A percentile compares a stretch with the other conserved stretches of the same genome.
Evolutionary conservation across 2,888 invertebrate species (phyloP).

Genomic region (Caenorhabditis auriculariae): DNA sequence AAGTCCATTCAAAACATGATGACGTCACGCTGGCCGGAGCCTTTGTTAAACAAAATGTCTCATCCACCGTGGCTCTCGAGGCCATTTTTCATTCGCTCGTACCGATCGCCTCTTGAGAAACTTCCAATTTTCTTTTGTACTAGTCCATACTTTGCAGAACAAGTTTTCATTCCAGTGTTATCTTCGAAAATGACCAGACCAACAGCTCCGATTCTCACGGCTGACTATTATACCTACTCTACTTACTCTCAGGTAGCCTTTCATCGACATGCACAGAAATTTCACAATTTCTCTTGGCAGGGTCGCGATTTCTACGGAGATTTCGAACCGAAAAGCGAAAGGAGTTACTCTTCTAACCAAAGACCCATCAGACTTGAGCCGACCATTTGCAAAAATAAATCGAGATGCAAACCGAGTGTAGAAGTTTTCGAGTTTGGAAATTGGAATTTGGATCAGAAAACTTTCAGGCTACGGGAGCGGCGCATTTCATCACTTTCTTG

Average conservation of each 20-base stretch:
- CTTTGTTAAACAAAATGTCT: too few relatives aligned
- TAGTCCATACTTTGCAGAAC: too few relatives aligned
- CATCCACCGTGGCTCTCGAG: too few relatives aligned
- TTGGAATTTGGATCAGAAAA: not conserved
- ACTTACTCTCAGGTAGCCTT: slow-evolving; percentile 16
- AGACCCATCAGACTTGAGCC: slow-evolving; percentile 17
- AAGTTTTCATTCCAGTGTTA: too few relatives aligned
- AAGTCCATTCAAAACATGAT: too few relatives aligned
- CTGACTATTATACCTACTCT: slow-evolving; percentile 26
- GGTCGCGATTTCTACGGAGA: slow-evolving; percentile 36
- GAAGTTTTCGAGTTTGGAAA: not conserved
- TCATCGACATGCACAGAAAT: not conserved
- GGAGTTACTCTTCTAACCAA: slow-evolving; percentile 1
- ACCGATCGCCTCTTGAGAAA: too few relatives aligned
- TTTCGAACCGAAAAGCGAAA: slow-evolving; percentile 17
- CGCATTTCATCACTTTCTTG: slow-evolving; percentile 13
- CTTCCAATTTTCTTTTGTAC: too few relatives aligned
- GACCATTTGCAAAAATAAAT: slow-evolving; percentile 4
- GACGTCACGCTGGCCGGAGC: too few relatives aligned
- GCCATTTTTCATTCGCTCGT: too few relatives aligned
- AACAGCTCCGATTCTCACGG: slow-evolving; percentile 21
- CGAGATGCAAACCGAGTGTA: slow-evolving; percentile 1
- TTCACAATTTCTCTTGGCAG: slow-evolving; percentile 10
- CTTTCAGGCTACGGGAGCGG: slow-evolving; percentile 4
- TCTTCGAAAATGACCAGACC: slow-evolving; percentile 24